Evolutionary conservation across 2,113 vertebrate species (phyloP), one percentile per base, ranked within the genome.

Genomic region (Gnathonemus echidnorhynchus): DNA sequence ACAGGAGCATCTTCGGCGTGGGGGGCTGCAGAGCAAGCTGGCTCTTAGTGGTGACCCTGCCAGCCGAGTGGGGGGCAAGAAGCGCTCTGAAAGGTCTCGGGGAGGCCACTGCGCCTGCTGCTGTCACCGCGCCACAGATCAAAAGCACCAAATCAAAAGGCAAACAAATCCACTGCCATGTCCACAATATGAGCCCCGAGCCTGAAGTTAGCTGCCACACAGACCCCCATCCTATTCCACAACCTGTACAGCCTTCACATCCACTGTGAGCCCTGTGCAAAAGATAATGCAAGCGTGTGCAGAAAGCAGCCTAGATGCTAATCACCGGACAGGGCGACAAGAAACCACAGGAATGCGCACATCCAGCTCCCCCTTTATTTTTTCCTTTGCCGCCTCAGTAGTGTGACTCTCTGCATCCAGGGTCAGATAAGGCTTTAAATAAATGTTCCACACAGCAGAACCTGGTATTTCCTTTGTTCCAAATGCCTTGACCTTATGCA

Each of bases 371-470:
- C 19, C 80, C 19, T 85, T 48, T 48, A 85, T 46, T 85, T 85
- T 70, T 42, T 80, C 74, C 83, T 46, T 48, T 46, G n/a, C 49
- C 50, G 6, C 31, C 50, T 49, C 86, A 87, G 35, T 35, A 87
- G 49, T 50, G 49, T 87, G 86, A 52, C 49, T 53, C 85, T 52
- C 49, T 53, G 49, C 49, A 49, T 27, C 86, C 83, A n/a, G 45
- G 83, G 83, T 46, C 42, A 85, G 83, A 85, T 87, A 53, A 87
- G 49, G 49, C 49, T 49, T 87, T 87, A 87, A 87, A 87, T 87
- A 87, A 87, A 53, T 53, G 49, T 52, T 87, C 49, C 86, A 87
- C 50, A 87, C 50, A 87, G 11, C 48, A 35, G 86, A 87, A 56
- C 86, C 86, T 87, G 27, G 49, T 35, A 87, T 87, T 87, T 87